phyloP scores from a whole-genome alignment of 2,888 invertebrate species.

The Plemyria rubiginata region DNA sequence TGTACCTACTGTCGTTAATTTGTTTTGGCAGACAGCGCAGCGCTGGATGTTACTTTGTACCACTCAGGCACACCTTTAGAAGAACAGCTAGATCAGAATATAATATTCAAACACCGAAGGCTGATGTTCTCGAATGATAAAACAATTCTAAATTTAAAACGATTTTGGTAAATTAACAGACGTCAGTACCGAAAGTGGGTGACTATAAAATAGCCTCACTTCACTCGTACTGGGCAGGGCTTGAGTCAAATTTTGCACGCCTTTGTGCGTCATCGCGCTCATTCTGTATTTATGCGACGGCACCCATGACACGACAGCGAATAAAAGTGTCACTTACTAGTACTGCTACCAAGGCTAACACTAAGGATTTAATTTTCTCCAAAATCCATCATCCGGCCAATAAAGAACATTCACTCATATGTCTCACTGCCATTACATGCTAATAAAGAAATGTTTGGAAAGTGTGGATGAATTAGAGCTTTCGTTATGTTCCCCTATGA shows the following conservation, averaged over 20 bases:
- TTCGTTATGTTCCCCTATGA: no score
- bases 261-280: constrained; percentile 30
- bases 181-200: constrained; percentile 7
- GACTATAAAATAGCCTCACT: constrained; percentile 17
- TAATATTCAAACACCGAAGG: neutral
- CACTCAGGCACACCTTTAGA: constrained; percentile 33
- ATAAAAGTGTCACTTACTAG: neutral
- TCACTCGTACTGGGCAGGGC: constrained; percentile 19
- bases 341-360: neutral
- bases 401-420: neutral
- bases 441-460: no score
- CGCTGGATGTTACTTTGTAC: constrained; percentile 44
- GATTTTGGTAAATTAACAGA: constrained; percentile 1
- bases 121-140: neutral
- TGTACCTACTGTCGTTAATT: constrained; percentile 65
- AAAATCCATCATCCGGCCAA: neutral
- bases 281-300: constrained; percentile 27
- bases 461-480: no score
- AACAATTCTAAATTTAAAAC: neutral
- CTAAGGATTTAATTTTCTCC: neutral
- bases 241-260: constrained; percentile 23
- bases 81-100: constrained; percentile 17
- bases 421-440: no score
- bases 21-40: constrained; percentile 62
- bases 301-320: constrained; percentile 19